Conservation (phyloP, 2,888 invertebrate genomes). For the Stegophylla sp. region DNA sequence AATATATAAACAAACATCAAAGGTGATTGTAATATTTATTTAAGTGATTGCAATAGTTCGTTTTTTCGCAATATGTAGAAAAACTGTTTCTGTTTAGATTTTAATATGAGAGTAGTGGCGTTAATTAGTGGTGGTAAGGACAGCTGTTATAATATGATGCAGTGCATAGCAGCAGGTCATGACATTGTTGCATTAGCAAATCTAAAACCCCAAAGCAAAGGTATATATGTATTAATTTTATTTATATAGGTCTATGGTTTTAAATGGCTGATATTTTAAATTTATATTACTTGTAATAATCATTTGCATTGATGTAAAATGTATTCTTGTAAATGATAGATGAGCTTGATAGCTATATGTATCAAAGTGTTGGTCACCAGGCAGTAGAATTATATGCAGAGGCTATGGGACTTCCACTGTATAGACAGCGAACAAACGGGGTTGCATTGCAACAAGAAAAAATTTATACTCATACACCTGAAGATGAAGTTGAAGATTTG, state of each 20-base stretch:
- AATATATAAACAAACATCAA: constrained; percentile 36
- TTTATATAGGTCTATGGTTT: not conserved
- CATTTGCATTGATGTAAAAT: constrained; percentile 52
- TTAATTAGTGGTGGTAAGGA: constrained; percentile 98
- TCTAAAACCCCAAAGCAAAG: constrained; percentile 84
- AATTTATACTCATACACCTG: constrained; percentile 79
- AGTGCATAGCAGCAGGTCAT: constrained; percentile 95
- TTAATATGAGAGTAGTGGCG: constrained; percentile 83
- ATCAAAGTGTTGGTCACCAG: constrained; percentile 98
- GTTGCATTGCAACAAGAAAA: constrained; percentile 80
- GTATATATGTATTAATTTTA: constrained; percentile 66
- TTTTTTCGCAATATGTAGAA: not conserved
- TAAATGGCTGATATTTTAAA: not conserved
- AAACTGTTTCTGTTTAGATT: constrained; percentile 10
- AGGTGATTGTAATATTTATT: constrained; percentile 33
- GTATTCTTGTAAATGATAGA: constrained; percentile 67
- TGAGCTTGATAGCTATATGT: constrained; percentile 98
- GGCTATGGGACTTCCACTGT: constrained; percentile 92
- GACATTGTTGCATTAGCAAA: constrained; percentile 95
- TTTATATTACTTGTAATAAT: not conserved
- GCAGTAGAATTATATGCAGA: constrained; percentile 89
- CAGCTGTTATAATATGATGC: constrained; percentile 99
- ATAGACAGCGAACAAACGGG: constrained; percentile 83
- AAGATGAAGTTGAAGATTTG: constrained; percentile 97
- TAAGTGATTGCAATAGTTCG: constrained; percentile 1